These are phyloP conservation scores for Brachionus asplanchnoidis DNA, from an alignment of 1,140 invertebrate genomes.

Conservation along the genomic window DNA sequence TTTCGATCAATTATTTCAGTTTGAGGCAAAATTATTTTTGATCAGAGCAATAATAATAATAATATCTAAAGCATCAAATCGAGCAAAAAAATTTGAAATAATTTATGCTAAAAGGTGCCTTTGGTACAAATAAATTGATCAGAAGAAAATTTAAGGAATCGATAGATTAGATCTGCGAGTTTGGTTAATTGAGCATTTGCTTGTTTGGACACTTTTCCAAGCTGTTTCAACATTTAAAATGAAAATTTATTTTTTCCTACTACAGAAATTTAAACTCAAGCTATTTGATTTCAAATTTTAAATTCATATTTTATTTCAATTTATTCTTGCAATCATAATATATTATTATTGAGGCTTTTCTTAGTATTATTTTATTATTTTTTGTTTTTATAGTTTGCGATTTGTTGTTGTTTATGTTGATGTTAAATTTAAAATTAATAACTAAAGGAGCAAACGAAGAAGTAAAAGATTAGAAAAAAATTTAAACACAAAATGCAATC, in stretches of 20 bases:
- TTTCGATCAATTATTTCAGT: background rate
- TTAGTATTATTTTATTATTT: slow-evolving; percentile 13
- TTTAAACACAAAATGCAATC: background rate
- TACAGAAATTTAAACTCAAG: background rate
- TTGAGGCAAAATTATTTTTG: background rate
- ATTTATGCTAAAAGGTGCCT: background rate
- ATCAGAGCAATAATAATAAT: background rate
- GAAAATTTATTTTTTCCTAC: background rate
- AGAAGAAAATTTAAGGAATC: background rate
- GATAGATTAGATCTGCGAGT: background rate
- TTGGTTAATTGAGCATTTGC: background rate
- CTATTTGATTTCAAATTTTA: slow-evolving; percentile 8
- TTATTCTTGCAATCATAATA: slow-evolving; percentile 7
- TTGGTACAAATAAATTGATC: background rate
- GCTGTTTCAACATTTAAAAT: background rate
- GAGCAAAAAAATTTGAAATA: background rate
- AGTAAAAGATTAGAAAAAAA: background rate
- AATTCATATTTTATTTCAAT: slow-evolving; percentile 31
- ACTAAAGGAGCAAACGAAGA: background rate
- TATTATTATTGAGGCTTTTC: slow-evolving; percentile 1
- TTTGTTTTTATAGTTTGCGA: slow-evolving; percentile 18
- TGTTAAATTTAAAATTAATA: slow-evolving; percentile 15
- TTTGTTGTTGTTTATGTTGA: slow-evolving; percentile 27
- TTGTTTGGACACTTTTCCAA: background rate
- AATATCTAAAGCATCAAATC: background rate